Evolutionary conservation across 2,888 invertebrate species (phyloP), one percentile per base, ranked within the genome.

Genomic region (Heliconius sara): DNA sequence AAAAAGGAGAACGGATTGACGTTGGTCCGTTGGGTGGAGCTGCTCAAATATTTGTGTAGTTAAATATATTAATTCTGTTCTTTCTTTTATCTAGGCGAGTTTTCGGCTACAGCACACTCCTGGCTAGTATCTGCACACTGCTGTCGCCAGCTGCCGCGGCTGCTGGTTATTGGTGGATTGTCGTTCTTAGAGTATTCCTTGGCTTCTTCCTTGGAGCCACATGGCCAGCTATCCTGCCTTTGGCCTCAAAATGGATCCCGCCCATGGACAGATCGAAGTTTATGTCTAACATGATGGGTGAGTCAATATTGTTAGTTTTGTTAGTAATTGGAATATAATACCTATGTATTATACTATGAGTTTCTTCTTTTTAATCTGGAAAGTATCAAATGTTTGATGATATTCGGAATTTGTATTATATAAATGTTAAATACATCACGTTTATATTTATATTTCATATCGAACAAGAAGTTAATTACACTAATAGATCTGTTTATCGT

Each of bases 211-310:
- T 98, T 91, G 98, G 98, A 75, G 98, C 98, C 22, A 98, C 98
- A 13, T 99, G 99, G 97, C 99, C 99, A 0, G 98, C 99, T 10
- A 98, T 99, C 88, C 98, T 98, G 81, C 98, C 98, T 7, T 97
- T 99, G 96, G 98, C 98, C 65, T 98, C 98, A 12, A 97, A 97
- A 83, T 99, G 99, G 99, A 98, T 99, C 80, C 99, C 99, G 12
- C 99, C 99, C 19, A 96, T 97, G 96, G 99, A 99, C 90, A 96
- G 99, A 84, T 98, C 98, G 68, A 98, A 98, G 91, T 98, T 99
- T 91, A 98, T 99, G 91, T 97, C 98, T 13, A 97, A 98, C 87
- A 98, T 98, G 97, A 98, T 98, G 97, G 98, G 97, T 97, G 91
- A 95, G 95, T 68, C 1, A 30, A 12, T 6, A n/a, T 65, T 65